Evolutionary conservation across 2,888 invertebrate species (phyloP).

Genomic region (Neoascia interrupta): DNA sequence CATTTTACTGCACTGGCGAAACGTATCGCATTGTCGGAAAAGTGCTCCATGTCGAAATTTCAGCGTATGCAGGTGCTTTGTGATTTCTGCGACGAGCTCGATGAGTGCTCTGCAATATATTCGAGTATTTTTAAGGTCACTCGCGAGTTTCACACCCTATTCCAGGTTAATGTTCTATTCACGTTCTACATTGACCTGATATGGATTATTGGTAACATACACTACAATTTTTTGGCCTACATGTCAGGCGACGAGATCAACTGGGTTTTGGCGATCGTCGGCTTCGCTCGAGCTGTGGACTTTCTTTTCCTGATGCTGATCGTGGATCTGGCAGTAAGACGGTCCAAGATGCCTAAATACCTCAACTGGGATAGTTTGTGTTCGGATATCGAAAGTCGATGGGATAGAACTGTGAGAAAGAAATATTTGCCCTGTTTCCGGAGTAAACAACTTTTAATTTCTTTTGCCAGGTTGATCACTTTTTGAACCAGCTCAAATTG

Average conservation of each 20-base stretch:
- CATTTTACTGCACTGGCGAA: slow-evolving; percentile 21
- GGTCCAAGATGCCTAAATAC: slow-evolving; percentile 71
- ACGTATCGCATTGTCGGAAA: slow-evolving; percentile 20
- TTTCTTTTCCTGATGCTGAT: slow-evolving; percentile 73
- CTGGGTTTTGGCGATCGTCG: slow-evolving; percentile 66
- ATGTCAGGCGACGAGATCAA: slow-evolving; percentile 61
- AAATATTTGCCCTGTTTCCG: too few relatives aligned
- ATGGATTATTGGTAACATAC: slow-evolving; percentile 73
- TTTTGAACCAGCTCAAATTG: slow-evolving; percentile 28
- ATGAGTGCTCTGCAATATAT: slow-evolving; percentile 72
- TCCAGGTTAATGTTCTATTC: slow-evolving; percentile 75
- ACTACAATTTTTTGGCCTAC: slow-evolving; percentile 71
- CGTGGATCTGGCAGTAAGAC: slow-evolving; percentile 71
- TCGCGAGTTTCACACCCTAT: slow-evolving; percentile 70
- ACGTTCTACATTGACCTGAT: slow-evolving; percentile 75
- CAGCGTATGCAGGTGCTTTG: slow-evolving; percentile 73
- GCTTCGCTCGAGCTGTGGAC: slow-evolving; percentile 71
- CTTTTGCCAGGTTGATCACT: slow-evolving; percentile 31
- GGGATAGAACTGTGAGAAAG: slow-evolving; percentile 75
- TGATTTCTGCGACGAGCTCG: slow-evolving; percentile 73
- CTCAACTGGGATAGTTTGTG: slow-evolving; percentile 74
- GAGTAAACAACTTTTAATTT: background rate
- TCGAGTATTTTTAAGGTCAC: slow-evolving; percentile 72
- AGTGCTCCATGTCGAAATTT: slow-evolving; percentile 57
- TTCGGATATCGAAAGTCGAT: slow-evolving; percentile 74